Conservation (phyloP, 2,888 invertebrate genomes). For the Sphecodes monilicornis region DNA sequence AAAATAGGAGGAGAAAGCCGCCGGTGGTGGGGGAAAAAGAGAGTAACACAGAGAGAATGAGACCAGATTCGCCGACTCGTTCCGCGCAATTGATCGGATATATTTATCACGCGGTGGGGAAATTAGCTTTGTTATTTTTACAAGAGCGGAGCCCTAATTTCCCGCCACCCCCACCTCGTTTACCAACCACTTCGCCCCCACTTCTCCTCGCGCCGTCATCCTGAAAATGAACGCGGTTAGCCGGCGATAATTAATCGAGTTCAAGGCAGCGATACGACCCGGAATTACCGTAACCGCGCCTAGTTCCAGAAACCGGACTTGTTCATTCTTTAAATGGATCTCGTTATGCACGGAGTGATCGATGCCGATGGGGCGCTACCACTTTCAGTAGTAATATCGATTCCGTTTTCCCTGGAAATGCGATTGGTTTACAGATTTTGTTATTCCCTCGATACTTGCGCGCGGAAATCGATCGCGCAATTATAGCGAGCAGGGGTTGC, state of each 20-base stretch:
- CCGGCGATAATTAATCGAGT: conserved; percentile 28
- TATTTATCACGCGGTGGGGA: conserved; percentile 7
- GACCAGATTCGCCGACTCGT: neutral
- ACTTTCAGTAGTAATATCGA: neutral
- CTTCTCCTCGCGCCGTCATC: neutral
- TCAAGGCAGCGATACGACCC: conserved; percentile 2
- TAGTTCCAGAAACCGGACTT: neutral
- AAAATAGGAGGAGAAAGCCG: neutral
- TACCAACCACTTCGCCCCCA: neutral
- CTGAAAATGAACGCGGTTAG: conserved; percentile 3
- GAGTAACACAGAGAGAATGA: neutral
- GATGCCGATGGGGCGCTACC: neutral
- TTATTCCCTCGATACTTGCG: neutral
- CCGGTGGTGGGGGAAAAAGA: neutral
- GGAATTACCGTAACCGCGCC: conserved; percentile 21
- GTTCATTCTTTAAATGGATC: conserved; percentile 4
- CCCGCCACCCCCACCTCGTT: neutral
- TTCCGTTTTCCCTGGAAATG: neutral
- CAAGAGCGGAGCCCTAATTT: conserved; percentile 13
- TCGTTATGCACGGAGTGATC: neutral
- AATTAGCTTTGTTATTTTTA: conserved; percentile 15
- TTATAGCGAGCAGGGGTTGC: neutral
- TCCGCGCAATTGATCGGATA: conserved; percentile 26
- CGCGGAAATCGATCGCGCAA: neutral
- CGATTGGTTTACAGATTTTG: neutral